Percentiles rank a stretch among this genome's conserved stretches.
Evolutionary conservation across 1,140 invertebrate species (phyloP).

Genomic region (Phenacoccus solenopsis): DNA sequence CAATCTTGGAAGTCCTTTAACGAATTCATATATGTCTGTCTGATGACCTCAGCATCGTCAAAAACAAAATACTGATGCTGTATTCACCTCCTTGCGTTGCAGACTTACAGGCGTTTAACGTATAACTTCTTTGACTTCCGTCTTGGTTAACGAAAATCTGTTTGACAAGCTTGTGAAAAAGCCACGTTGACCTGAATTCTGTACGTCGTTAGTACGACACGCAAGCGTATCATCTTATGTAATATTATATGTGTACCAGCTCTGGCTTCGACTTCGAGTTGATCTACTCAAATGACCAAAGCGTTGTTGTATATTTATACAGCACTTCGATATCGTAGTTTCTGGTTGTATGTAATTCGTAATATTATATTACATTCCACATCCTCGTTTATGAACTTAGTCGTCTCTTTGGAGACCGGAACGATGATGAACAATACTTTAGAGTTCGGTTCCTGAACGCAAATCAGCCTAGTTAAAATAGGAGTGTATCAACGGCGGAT

Average conservation of each 20-base stretch:
- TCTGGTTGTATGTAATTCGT: not conserved
- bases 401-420: too few relatives aligned
- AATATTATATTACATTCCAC: not conserved
- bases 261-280: too few relatives aligned
- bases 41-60: not conserved
- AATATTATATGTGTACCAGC: not conserved
- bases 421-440: too few relatives aligned
- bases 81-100: too few relatives aligned
- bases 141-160: not conserved
- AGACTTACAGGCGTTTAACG: not conserved
- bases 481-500: too few relatives aligned
- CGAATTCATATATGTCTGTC: not conserved
- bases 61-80: too few relatives aligned
- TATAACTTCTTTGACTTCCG: not conserved
- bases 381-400: not conserved
- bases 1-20: not conserved
- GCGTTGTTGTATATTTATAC: too few relatives aligned
- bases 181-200: not conserved
- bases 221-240: not conserved
- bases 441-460: too few relatives aligned
- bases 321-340: too few relatives aligned
- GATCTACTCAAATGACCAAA: too few relatives aligned
- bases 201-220: too few relatives aligned
- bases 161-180: not conserved
- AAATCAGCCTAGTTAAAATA: too few relatives aligned